Percentiles rank a stretch among this genome's conserved stretches.
phyloP scores from a whole-genome alignment of 2,888 invertebrate genomes.

The Druceiella hillmani region DNA sequence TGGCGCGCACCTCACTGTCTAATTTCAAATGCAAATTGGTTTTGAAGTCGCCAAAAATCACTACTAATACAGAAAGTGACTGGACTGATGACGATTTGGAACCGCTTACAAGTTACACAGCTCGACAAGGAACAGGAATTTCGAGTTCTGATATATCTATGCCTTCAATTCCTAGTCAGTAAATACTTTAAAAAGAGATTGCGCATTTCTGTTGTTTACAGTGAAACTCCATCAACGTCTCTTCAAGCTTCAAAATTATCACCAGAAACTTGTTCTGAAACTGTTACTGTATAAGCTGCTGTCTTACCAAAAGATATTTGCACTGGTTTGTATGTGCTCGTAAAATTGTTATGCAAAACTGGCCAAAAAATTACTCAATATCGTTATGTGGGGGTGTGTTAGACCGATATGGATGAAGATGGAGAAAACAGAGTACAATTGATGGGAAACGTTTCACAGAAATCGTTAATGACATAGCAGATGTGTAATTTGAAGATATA shows the following conservation, averaged over 20 bases:
- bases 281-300: constrained; percentile 9
- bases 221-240: constrained; percentile 16
- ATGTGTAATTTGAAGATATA: constrained; percentile 23
- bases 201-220: constrained; percentile 13
- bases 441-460: constrained; percentile 19
- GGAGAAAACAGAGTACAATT: constrained; percentile 13
- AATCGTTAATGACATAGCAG: constrained; percentile 23
- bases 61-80: constrained; percentile 13
- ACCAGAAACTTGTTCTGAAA: constrained; percentile 15
- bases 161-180: constrained; percentile 7
- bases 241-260: constrained; percentile 15
- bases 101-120: constrained; percentile 13
- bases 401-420: constrained; percentile 18
- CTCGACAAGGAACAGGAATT: too few species aligned
- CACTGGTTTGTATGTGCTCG: constrained; percentile 21
- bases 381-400: constrained; percentile 17
- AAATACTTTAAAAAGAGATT: constrained; percentile 9
- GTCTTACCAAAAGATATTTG: constrained; percentile 17
- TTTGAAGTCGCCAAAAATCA: constrained; percentile 4
- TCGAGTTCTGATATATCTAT: too few species aligned
- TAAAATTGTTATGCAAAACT: constrained; percentile 16
- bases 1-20: constrained; percentile 1
- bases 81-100: constrained; percentile 13
- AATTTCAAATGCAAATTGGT: constrained; percentile 1
- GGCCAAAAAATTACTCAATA: constrained; percentile 17